Percentiles rank a stretch among this genome's conserved stretches.
Evolutionary conservation across 2,888 invertebrate species (phyloP).

Genomic region (Agonopterix heracliana): DNA sequence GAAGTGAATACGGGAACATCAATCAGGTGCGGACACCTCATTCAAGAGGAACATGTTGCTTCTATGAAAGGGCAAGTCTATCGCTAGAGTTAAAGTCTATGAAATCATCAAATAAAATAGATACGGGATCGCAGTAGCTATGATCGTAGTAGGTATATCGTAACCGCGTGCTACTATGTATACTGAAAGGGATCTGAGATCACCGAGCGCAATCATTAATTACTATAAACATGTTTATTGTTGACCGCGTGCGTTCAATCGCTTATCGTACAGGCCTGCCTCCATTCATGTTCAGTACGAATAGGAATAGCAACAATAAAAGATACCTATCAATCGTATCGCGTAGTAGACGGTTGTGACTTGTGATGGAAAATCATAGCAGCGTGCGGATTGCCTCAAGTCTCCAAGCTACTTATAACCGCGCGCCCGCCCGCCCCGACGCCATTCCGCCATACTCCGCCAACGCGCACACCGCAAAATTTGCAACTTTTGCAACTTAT

Average conservation of each 20-base stretch:
- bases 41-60: too few species aligned
- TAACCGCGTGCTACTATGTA: too few species aligned
- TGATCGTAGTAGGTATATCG: too few species aligned
- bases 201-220: too few species aligned
- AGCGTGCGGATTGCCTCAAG: constrained; percentile 17
- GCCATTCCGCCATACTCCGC: constrained; percentile 41
- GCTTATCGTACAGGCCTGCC: constrained; percentile 20
- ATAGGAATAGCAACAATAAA: constrained; percentile 19
- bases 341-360: constrained; percentile 12
- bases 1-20: too few species aligned
- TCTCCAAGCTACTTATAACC: constrained; percentile 28
- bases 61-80: too few species aligned
- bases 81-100: too few species aligned
- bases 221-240: too few species aligned
- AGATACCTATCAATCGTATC: constrained; percentile 19
- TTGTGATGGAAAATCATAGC: constrained; percentile 3
- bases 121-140: too few species aligned
- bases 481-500: constrained; percentile 3
- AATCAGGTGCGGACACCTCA: too few species aligned
- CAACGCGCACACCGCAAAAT: constrained; percentile 22
- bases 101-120: too few species aligned
- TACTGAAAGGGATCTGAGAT: too few species aligned
- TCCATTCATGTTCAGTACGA: constrained; percentile 20
- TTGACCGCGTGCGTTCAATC: constrained; percentile 20
- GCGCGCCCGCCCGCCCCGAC: constrained; percentile 23